Base-by-base conservation (phyloP, 2,888 invertebrate genomes). In the Amphipoea lucens region DNA sequence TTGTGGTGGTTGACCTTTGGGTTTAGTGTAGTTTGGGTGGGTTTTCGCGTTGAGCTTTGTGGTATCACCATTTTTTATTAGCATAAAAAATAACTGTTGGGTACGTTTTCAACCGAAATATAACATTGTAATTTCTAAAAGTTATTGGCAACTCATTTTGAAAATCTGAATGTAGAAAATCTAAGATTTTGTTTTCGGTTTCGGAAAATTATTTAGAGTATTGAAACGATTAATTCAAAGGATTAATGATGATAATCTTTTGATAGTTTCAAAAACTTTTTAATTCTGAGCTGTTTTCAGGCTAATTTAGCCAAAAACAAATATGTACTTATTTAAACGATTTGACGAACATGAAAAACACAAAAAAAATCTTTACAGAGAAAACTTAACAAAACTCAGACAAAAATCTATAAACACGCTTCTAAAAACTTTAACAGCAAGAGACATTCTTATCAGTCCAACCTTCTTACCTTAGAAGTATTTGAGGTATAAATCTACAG, bases 401-500 rank as follows among this genome's bases (percentile, higher is more conserved):
- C 20, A 57, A 45, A 71, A 63, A 17, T 3, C 20, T 2, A 54
- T 54, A 29, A 1, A 14, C 11, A 17, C 0, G 48, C 14, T 68
- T 45, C 0, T 45, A 29, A 74, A 73, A 36, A 5, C 70, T 29
- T n/a, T 51, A 5, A 75, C 7, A 45, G 12, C 48, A 84, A 79
- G 72, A 65, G 86, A 87, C 79, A 85, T 45, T 81, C 74, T 86
- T 87, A 88, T 88, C 89, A 69, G 4, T 11, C 51, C 83, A 88
- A 89, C 90, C 91, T 92, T 86, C 88, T 81, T 82, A 89, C 88
- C 87, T 88, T 84, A 86, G 88, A 86, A 89, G 88, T 83, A 83
- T 84, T 87, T 84, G 84, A 88, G 89, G 91, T 91, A 95, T 95
- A 95, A 95, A 94, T 94, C 91, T 90, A 71, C 76, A 88, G 85